These are phyloP conservation scores for Amphiprion ocellaris DNA, from an alignment of 2,113 vertebrate genomes.

Conservation along the genomic window DNA sequence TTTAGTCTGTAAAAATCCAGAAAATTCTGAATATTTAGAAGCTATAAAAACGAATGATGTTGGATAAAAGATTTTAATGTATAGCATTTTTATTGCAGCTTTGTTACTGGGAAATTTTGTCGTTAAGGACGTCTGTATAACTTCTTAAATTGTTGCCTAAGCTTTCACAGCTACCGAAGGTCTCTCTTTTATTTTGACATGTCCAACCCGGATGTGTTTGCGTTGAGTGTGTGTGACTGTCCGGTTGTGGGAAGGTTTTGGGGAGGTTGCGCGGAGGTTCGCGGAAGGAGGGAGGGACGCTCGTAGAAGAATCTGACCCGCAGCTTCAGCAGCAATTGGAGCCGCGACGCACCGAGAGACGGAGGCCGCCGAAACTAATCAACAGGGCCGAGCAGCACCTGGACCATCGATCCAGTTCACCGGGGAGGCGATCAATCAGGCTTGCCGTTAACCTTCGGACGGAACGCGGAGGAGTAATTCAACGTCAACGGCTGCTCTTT, in stretches of 20 bases:
- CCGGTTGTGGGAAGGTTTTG: not conserved
- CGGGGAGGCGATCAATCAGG: constrained; percentile 72
- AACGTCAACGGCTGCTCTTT: constrained; percentile 50
- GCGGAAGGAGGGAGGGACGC: constrained; percentile 46
- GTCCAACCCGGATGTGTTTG: not conserved
- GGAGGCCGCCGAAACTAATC: constrained; percentile 81
- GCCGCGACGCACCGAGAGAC: constrained; percentile 50
- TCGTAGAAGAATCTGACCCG: constrained; percentile 48
- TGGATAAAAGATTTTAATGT: too few species aligned
- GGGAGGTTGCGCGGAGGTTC: not conserved
- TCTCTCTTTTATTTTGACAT: not conserved
- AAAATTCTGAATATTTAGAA: too few species aligned
- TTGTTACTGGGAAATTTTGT: too few species aligned
- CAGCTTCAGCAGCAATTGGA: constrained; percentile 50
- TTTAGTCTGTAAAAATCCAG: too few species aligned
- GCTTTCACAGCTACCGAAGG: too few species aligned
- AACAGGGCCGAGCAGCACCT: constrained; percentile 67
- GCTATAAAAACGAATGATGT: too few species aligned
- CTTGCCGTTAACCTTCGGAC: constrained; percentile 71
- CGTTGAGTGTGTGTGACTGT: not conserved
- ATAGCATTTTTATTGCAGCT: too few species aligned
- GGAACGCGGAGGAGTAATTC: constrained; percentile 69
- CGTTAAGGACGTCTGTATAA: too few species aligned
- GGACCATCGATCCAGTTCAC: constrained; percentile 77
- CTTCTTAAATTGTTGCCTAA: too few species aligned